Evolutionary conservation across 2,113 vertebrate species (phyloP).

Genomic region (Pyxicephalus adspersus): DNA sequence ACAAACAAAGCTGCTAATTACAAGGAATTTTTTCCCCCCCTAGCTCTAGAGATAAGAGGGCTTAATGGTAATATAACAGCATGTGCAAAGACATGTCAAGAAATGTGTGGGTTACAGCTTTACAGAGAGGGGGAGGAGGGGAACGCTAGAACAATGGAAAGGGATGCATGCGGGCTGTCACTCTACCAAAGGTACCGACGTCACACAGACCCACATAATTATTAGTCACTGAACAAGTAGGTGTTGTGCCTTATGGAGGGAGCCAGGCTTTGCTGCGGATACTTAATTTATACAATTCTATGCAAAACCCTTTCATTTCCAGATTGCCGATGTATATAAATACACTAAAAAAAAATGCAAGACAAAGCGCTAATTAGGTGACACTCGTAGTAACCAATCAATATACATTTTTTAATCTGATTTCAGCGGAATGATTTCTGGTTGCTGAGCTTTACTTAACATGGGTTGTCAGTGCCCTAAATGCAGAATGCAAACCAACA

Average conservation of each 20-base stretch:
- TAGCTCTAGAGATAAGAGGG: slow-evolving; percentile 2
- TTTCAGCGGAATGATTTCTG: too few species aligned
- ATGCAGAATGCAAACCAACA: too few species aligned
- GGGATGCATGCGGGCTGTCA: slow-evolving; percentile 16
- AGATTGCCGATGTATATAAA: too few species aligned
- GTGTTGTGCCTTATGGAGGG: slow-evolving; percentile 21
- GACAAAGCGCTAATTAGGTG: too few species aligned
- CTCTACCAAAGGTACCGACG: background rate
- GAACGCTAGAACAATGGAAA: slow-evolving; percentile 23
- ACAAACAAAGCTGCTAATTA: slow-evolving; percentile 20
- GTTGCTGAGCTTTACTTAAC: too few species aligned
- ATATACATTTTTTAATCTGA: too few species aligned
- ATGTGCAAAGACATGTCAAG: slow-evolving; percentile 34
- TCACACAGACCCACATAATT: slow-evolving; percentile 50
- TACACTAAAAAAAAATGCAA: too few species aligned
- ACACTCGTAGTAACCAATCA: too few species aligned
- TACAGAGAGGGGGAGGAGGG: background rate
- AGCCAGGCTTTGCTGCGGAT: background rate
- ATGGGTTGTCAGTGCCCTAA: too few species aligned
- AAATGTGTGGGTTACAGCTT: slow-evolving; percentile 38
- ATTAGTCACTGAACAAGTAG: slow-evolving; percentile 41
- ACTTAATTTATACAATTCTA: slow-evolving; percentile 14
- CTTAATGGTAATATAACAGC: slow-evolving; percentile 20
- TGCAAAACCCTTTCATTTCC: slow-evolving; percentile 10
- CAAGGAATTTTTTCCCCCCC: background rate